Evolutionary conservation across 2,797 vertebrate species (phyloP), one percentile per base, ranked within the genome.

Genomic region (Rhabdophis nuchalis): DNA sequence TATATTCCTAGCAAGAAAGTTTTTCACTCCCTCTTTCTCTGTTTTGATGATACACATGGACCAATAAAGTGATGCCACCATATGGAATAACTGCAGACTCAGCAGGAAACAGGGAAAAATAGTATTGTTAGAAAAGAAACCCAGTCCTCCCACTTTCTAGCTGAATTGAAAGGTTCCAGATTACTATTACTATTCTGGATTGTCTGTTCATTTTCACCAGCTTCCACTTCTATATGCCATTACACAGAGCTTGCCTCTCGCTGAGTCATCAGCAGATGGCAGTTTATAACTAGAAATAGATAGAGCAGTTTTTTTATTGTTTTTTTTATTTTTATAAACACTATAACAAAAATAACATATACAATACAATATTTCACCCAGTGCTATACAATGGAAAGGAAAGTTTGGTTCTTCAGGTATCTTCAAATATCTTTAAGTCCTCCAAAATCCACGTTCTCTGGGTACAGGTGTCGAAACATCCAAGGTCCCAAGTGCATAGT

Each of bases 211-310:
- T 72, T 91, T 61, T 68, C 29, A 10, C 32, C 56, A 91, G 27
- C 29, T 23, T 11, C 68, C 41, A 32, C 29, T 46, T n/a, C 58
- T 90, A n/a, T 32, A 36, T 25, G 23, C 7, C 10, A 10, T 53
- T 52, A 53, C 16, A 61, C 9, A 53, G 20, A 23, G 12, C 8
- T 36, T 77, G 53, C 60, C 23, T 16, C 18, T 50, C 20, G 57
- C 27, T 18, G 18, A 2, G n/a, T 23, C 29, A 60, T 50, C 89
- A 90, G 54, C 25, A 92, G 89, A 56, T 92, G 89, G 89, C 89
- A 92, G 41, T 25, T 90, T 56, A 41, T n/a, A 90, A 58, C 85
- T 90, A 82, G 64, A 54, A 92, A 88, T 54, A 32, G 46, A n/a
- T 87, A 41, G 13, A 58, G 41, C 29, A 60, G n/a, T 18, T 32